Conservation (phyloP, 2,113 vertebrate species). For the Megatriorchis doriae region DNA sequence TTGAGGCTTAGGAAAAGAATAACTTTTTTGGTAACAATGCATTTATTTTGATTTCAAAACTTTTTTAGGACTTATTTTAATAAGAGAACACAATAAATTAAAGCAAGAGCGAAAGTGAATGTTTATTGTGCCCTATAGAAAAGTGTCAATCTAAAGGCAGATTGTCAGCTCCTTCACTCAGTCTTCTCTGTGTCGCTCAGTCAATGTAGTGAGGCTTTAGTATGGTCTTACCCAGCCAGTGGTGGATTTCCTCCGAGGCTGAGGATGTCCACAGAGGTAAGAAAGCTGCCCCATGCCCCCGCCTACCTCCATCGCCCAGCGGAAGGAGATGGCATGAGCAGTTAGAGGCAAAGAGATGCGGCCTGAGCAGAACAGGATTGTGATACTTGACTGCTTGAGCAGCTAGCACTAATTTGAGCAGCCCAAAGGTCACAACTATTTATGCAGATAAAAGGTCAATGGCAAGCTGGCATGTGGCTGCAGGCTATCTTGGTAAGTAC, state of each 20-base stretch:
- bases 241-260: background rate
- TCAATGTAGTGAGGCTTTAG: background rate
- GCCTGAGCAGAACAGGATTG: background rate
- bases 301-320: background rate
- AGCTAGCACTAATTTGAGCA: constrained; percentile 60
- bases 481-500: constrained; percentile 44
- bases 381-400: background rate
- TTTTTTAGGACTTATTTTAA: background rate
- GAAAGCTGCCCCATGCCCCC: background rate
- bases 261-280: background rate
- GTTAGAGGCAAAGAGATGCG: background rate
- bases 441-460: constrained; percentile 65
- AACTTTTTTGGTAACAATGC: background rate
- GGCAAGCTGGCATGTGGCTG: constrained; percentile 45
- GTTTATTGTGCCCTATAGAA: background rate
- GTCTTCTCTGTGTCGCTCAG: background rate
- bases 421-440: constrained; percentile 66
- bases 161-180: background rate
- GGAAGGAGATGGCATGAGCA: fast-evolving
- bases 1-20: background rate
- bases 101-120: background rate
- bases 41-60: background rate
- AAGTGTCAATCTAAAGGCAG: fast-evolving
- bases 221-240: background rate
- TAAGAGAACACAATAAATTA: background rate